Conservation (phyloP, 2,113 vertebrate species). For the Myotis davidii region DNA sequence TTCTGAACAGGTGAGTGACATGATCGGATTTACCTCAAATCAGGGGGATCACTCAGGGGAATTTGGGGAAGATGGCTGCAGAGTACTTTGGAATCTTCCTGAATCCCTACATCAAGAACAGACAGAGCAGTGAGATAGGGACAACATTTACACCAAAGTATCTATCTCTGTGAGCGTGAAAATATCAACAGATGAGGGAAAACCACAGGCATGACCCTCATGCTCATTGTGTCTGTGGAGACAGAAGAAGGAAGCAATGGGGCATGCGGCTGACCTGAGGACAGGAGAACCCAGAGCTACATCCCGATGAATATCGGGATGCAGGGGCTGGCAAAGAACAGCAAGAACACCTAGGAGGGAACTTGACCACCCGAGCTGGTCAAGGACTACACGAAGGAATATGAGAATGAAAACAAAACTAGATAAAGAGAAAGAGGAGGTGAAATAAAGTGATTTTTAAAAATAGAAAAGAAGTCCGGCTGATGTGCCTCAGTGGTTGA, state of each 20-base stretch:
- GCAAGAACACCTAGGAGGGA: not conserved
- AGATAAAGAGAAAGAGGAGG: not conserved
- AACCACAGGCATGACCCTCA: not conserved
- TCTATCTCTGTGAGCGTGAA: not conserved
- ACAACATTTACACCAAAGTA: not conserved
- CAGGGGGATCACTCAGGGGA: not conserved
- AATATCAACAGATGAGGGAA: not conserved
- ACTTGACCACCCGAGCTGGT: not conserved
- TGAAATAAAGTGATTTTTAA: not conserved
- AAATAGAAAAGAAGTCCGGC: not conserved
- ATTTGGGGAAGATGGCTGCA: not conserved
- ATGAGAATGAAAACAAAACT: not conserved
- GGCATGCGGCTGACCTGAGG: not conserved
- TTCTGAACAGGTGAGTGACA: not conserved
- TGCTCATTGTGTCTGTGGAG: not conserved
- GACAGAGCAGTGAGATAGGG: not conserved
- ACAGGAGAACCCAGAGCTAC: not conserved
- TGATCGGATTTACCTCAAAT: not conserved
- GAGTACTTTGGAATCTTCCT: not conserved
- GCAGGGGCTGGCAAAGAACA: not conserved
- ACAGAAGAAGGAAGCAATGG: not conserved
- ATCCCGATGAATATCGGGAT: too few species aligned
- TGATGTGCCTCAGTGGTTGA: too few species aligned
- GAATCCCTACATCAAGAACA: not conserved
- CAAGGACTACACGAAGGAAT: not conserved